phyloP scores from a whole-genome alignment of 2,797 vertebrate species.

The Dicrostonyx torquatus region DNA sequence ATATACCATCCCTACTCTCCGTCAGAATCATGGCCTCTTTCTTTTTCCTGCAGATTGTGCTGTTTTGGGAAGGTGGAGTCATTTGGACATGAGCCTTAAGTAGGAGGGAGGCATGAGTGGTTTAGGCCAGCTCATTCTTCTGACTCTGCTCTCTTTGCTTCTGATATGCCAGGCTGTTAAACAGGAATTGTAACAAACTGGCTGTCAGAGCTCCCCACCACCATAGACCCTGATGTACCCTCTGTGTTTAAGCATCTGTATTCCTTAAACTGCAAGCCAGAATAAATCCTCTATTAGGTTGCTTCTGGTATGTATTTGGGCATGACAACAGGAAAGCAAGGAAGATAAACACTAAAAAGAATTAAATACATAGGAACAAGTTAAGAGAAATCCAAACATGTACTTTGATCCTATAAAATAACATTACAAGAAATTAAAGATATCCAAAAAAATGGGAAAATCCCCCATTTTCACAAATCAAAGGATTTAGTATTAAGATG shows the following conservation, averaged over 20 bases:
- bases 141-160: neutral
- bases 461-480: neutral
- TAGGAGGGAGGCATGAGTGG: too few species aligned
- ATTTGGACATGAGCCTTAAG: neutral
- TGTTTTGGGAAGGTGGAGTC: neutral
- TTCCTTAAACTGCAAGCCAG: neutral
- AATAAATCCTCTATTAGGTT: neutral
- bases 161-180: neutral
- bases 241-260: too few species aligned
- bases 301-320: neutral
- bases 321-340: neutral
- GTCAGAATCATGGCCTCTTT: neutral
- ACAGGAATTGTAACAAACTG: neutral
- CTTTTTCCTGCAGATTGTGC: neutral
- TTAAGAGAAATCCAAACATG: neutral
- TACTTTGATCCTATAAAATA: neutral
- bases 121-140: neutral
- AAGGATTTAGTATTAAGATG: neutral
- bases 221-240: neutral
- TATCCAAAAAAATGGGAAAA: neutral
- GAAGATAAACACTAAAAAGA: neutral
- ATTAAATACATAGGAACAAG: neutral
- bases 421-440: neutral
- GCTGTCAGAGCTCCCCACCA: too few species aligned
- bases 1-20: neutral